Evolutionary conservation across 2,797 vertebrate species (phyloP).

Genomic region (Sebastiscus tertius): DNA sequence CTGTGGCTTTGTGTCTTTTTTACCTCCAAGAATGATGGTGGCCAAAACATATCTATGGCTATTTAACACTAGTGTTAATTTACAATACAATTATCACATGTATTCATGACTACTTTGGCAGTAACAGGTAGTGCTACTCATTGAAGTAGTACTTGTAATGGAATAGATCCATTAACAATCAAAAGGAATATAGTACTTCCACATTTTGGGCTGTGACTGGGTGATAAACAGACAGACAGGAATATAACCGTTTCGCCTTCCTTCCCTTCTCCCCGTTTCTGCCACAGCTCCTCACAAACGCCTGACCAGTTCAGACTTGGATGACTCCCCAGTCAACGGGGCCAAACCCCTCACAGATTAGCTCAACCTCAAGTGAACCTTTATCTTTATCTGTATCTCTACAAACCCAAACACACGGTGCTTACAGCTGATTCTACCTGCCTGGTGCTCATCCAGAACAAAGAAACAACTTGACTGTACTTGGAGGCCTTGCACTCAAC

Average conservation of each 20-base stretch:
- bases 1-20: conserved; percentile 30
- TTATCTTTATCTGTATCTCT: not conserved
- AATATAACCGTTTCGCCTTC: not conserved
- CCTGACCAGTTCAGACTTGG: conserved; percentile 71
- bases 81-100: not conserved
- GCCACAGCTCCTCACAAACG: conserved; percentile 78
- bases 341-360: conserved; percentile 69
- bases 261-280: not conserved
- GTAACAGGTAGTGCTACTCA: not conserved
- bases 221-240: not conserved
- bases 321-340: conserved; percentile 58
- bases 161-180: not conserved
- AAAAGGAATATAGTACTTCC: not conserved
- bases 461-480: conserved; percentile 6
- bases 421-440: conserved; percentile 19
- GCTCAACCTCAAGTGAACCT: conserved; percentile 58
- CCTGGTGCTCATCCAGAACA: conserved; percentile 34
- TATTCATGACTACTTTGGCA: not conserved
- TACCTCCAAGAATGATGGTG: conserved; percentile 13
- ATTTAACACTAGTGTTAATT: conserved; percentile 8
- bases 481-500: conserved; percentile 13
- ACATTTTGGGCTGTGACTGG: not conserved
- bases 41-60: conserved; percentile 19
- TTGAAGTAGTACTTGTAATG: not conserved
- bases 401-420: conserved; percentile 26